phyloP scores from a whole-genome alignment of 1,140 invertebrate species.

The Tyrophagus putrescentiae region DNA sequence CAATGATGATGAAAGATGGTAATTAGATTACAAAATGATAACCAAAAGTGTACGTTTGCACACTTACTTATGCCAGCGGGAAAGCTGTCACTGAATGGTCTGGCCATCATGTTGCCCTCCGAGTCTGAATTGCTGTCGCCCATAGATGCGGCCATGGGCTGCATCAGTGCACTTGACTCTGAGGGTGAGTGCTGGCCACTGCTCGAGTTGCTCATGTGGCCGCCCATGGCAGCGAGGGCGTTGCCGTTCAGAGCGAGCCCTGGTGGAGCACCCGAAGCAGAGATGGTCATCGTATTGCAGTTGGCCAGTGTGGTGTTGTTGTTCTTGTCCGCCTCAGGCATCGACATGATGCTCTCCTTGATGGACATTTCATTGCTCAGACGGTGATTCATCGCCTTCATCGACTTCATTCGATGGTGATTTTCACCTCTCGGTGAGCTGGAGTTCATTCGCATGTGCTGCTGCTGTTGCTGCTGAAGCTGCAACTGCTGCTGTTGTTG shows the following conservation, averaged over 20 bases:
- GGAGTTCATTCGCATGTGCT: background rate
- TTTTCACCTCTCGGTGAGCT: background rate
- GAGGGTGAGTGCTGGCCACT: background rate
- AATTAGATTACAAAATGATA: background rate
- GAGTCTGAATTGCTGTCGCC: constrained; percentile 6
- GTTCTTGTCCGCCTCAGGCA: constrained; percentile 16
- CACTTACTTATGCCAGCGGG: constrained; percentile 13
- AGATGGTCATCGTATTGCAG: constrained; percentile 2
- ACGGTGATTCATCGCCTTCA: background rate
- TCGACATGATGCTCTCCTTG: constrained; percentile 4
- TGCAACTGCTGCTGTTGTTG: background rate
- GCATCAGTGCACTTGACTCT: background rate
- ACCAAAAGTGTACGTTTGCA: background rate
- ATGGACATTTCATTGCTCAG: background rate
- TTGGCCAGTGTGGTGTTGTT: constrained; percentile 11
- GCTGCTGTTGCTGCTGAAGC: background rate
- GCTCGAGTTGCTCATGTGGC: background rate
- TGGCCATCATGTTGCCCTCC: constrained; percentile 5
- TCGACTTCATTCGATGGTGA: background rate
- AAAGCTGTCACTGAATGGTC: constrained; percentile 5
- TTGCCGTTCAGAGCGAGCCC: too few relatives aligned
- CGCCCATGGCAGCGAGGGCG: background rate
- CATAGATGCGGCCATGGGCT: background rate
- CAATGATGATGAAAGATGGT: background rate
- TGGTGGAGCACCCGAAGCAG: background rate